Conservation (phyloP, 2,113 vertebrate species). For the Rynchops niger region DNA sequence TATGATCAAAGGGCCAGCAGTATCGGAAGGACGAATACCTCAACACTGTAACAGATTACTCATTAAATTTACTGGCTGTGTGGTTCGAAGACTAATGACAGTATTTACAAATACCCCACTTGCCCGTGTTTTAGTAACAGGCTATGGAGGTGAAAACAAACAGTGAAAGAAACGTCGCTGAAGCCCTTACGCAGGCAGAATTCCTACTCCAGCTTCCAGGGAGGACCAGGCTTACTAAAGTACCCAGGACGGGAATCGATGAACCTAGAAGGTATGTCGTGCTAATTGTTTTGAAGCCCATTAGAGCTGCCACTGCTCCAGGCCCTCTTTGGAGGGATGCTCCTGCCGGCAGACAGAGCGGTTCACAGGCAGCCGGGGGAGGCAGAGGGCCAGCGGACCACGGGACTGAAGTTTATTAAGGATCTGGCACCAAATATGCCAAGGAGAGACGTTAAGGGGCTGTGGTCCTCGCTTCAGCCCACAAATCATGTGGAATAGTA, state of each 20-base stretch:
- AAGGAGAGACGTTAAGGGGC: neutral
- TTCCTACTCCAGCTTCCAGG: neutral
- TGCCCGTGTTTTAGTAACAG: neutral
- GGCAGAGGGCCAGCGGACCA: fast-evolving
- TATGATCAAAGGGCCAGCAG: neutral
- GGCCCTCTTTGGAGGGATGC: neutral
- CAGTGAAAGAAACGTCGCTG: neutral
- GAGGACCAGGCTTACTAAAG: neutral
- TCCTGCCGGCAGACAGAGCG: neutral
- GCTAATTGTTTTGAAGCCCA: slow-evolving; percentile 18
- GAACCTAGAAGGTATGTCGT: neutral
- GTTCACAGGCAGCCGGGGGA: neutral
- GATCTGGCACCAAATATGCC: neutral
- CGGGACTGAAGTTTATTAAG: neutral
- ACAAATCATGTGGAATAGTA: neutral
- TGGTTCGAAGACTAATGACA: neutral
- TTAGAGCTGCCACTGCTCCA: neutral
- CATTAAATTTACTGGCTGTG: neutral
- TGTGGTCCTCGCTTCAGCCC: neutral
- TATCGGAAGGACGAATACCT: neutral
- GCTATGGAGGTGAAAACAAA: neutral
- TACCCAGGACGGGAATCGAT: neutral
- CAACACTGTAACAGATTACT: neutral
- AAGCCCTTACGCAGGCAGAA: neutral
- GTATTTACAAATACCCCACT: neutral